Evolutionary conservation across 2,888 invertebrate genomes (phyloP), one percentile per base, ranked within the genome.

Genomic region (Eilema depressum): DNA sequence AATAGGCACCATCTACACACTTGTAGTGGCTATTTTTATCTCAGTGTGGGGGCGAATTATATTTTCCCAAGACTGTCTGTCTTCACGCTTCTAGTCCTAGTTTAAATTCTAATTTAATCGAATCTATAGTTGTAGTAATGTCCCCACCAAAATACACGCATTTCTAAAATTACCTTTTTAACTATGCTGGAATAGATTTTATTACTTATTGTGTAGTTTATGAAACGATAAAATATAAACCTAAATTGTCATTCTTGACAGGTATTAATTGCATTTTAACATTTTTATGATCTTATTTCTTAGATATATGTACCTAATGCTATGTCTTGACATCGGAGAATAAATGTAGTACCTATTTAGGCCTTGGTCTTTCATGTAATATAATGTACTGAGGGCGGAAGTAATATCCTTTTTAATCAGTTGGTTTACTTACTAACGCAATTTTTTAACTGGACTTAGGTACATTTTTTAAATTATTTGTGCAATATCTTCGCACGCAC

Each of bases 81-180:
- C 64, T 76, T 72, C 66, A 74, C 63, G 74, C 78, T 78, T 81
- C 75, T 82, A 82, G 82, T 75, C 74, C 65, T 75, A 78, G 73
- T 76, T 81, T 76, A 70, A 73, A 63, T 67, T 62, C 72, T 75
- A 73, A 65, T 63, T 67, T 66, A n/a, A 69, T 63, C 37, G 14
- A 71, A 70, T 66, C 70, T 73, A 61, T 78, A 77, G 72, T 66
- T 69, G 63, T 80, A 77, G 71, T 23, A 63, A 66, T 63, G 64
- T 70, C 66, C 79, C 77, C 80, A 82, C 75, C 80, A 71, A 75
- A 75, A 60, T 67, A 75, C 68, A 76, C 56, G 33, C 53, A 26
- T 76, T 79, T 62, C 63, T 73, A 73, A 75, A 75, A 71, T 61
- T 62, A 65, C 62, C 69, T 33, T 71, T 73, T 61, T 62, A 64